A percentile compares a stretch with the other conserved stretches of the same genome.
These are phyloP conservation scores for Drosophila villosipedis DNA, from an alignment of 2,888 invertebrate genomes.

Conservation along the genomic window DNA sequence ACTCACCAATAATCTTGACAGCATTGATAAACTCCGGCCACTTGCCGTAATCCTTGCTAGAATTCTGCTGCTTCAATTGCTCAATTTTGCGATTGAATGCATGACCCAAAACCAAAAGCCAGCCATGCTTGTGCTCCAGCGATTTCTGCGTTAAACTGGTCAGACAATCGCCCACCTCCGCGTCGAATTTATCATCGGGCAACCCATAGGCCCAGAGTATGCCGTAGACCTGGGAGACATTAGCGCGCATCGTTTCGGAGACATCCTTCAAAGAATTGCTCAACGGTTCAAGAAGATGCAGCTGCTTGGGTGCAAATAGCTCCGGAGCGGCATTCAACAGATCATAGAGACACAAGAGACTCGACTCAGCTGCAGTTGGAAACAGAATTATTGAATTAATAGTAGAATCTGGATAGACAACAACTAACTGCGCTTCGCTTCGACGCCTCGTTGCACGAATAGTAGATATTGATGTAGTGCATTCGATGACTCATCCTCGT, in stretches of 20 bases:
- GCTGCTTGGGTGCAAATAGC: slow-evolving; percentile 88
- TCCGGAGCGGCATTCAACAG: slow-evolving; percentile 93
- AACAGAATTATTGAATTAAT: background rate
- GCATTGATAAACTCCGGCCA: slow-evolving; percentile 88
- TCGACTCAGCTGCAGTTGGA: slow-evolving; percentile 75
- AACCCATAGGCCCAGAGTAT: slow-evolving; percentile 88
- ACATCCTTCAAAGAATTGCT: slow-evolving; percentile 88
- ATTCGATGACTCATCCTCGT: slow-evolving; percentile 86
- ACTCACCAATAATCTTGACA: slow-evolving; percentile 87
- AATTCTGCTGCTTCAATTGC: slow-evolving; percentile 83
- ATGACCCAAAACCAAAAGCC: slow-evolving; percentile 90
- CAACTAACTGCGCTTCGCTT: slow-evolving; percentile 88
- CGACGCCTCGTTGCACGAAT: slow-evolving; percentile 89
- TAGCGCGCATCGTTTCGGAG: slow-evolving; percentile 91
- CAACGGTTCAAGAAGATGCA: slow-evolving; percentile 84
- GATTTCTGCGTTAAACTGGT: slow-evolving; percentile 83
- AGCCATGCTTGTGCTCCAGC: slow-evolving; percentile 90
- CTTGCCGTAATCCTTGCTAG: slow-evolving; percentile 80
- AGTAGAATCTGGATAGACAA: no score
- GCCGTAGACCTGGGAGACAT: slow-evolving; percentile 91
- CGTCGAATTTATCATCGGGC: slow-evolving; percentile 86
- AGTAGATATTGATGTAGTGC: slow-evolving; percentile 89
- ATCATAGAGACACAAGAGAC: slow-evolving; percentile 91
- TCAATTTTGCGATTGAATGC: slow-evolving; percentile 89
- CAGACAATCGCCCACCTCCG: slow-evolving; percentile 86